A percentile compares a stretch with the other conserved stretches of the same genome.
Evolutionary conservation across 2,888 invertebrate genomes (phyloP).

Genomic region (Amphipoea oculea): DNA sequence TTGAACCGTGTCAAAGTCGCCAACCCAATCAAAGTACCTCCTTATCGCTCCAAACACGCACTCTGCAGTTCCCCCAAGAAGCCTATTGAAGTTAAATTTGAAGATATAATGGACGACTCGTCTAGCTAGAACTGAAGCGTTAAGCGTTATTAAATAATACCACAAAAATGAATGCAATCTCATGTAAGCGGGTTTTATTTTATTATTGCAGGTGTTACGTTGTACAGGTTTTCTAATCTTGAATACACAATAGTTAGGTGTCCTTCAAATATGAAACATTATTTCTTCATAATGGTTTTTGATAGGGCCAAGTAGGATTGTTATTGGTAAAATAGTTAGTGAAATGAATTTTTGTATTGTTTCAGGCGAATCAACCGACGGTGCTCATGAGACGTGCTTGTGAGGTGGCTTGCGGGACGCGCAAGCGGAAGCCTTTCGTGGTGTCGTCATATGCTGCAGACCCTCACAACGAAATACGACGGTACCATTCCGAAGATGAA

Average conservation of each 20-base stretch:
- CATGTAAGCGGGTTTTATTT: slow-evolving; percentile 71
- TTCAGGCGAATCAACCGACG: slow-evolving; percentile 83
- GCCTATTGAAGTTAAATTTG: slow-evolving; percentile 80
- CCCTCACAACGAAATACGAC: slow-evolving; percentile 72
- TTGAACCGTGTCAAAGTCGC: slow-evolving; percentile 72
- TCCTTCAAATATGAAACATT: background rate
- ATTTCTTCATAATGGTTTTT: background rate
- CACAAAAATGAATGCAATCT: slow-evolving; percentile 62
- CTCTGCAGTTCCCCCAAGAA: slow-evolving; percentile 72
- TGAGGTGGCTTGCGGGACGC: slow-evolving; percentile 81
- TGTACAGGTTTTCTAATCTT: slow-evolving; percentile 52
- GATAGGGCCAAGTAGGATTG: background rate
- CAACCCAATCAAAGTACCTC: slow-evolving; percentile 82
- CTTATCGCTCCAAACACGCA: slow-evolving; percentile 62
- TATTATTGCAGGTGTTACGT: slow-evolving; percentile 63
- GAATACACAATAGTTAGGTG: background rate
- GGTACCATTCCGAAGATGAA: slow-evolving; percentile 81
- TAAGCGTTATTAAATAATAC: slow-evolving; percentile 60
- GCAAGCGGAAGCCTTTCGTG: slow-evolving; percentile 79
- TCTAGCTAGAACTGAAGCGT: slow-evolving; percentile 26
- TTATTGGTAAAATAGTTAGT: background rate
- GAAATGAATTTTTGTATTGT: slow-evolving; percentile 66
- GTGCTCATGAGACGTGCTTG: slow-evolving; percentile 84
- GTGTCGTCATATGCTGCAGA: slow-evolving; percentile 74
- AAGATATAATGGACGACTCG: slow-evolving; percentile 80